Percentiles rank a stretch among this genome's conserved stretches.
Evolutionary conservation across 2,888 invertebrate genomes (phyloP).

Genomic region (Automeris io): DNA sequence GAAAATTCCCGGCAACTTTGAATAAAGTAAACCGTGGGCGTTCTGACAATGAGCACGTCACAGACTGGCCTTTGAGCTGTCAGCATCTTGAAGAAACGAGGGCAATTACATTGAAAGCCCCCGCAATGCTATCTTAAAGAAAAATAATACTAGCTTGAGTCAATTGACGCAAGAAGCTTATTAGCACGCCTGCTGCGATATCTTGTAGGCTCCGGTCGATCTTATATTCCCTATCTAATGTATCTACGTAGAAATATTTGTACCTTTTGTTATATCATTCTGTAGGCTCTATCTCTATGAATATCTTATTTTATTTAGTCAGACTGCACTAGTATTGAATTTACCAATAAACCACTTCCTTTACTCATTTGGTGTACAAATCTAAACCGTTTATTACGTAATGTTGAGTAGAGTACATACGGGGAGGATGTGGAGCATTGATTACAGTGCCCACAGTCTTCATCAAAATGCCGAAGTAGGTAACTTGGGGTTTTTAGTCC

Average conservation of each 20-base stretch:
- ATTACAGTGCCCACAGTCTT: too few relatives aligned
- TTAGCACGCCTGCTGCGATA: slow-evolving; percentile 57
- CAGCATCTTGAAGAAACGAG: slow-evolving; percentile 70
- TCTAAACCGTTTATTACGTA: too few relatives aligned
- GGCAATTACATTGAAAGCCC: slow-evolving; percentile 75
- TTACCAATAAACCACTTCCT: too few relatives aligned
- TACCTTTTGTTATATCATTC: background rate
- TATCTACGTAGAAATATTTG: background rate
- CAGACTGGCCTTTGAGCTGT: slow-evolving; percentile 71
- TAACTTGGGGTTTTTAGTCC: too few relatives aligned
- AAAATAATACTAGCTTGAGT: slow-evolving; percentile 63
- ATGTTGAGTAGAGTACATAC: too few relatives aligned
- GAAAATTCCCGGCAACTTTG: slow-evolving; percentile 62
- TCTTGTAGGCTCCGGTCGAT: slow-evolving; percentile 34
- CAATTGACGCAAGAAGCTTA: slow-evolving; percentile 65
- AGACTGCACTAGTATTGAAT: too few relatives aligned
- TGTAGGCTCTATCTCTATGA: too few relatives aligned
- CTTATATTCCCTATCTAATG: slow-evolving; percentile 16
- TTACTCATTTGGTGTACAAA: too few relatives aligned
- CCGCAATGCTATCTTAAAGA: slow-evolving; percentile 68
- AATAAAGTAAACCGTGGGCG: slow-evolving; percentile 73
- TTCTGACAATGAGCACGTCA: slow-evolving; percentile 73
- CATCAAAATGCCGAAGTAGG: too few relatives aligned
- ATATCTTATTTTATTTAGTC: too few relatives aligned
- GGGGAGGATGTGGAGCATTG: too few relatives aligned